Evolutionary conservation across 2,888 invertebrate genomes (phyloP).

Genomic region (Troides oblongomaculatus): DNA sequence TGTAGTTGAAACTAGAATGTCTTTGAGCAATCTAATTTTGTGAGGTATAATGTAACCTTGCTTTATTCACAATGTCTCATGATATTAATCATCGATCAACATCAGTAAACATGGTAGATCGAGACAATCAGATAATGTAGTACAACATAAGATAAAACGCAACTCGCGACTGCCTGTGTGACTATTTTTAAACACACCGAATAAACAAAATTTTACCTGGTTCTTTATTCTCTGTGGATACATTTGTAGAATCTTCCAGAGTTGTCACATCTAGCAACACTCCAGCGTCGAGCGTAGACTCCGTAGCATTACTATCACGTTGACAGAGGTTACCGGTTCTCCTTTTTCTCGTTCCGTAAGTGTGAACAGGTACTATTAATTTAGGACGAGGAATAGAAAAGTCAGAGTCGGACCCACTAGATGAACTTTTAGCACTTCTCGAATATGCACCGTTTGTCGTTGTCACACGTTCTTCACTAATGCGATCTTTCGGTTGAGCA

Average conservation of each 20-base stretch:
- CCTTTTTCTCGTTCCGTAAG: constrained; percentile 88
- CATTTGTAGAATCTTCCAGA: constrained; percentile 53
- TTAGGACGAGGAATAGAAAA: constrained; percentile 92
- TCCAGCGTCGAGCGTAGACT: constrained; percentile 67
- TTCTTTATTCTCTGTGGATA: constrained; percentile 54
- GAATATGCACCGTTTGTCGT: constrained; percentile 57
- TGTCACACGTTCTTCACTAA: constrained; percentile 58
- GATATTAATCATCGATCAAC: constrained; percentile 51
- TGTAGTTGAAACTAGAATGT: too few relatives aligned
- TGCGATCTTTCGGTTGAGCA: constrained; percentile 54
- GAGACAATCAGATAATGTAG: constrained; percentile 38
- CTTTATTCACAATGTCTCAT: constrained; percentile 27
- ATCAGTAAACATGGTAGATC: constrained; percentile 46
- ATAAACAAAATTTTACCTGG: constrained; percentile 53
- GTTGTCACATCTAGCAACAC: constrained; percentile 67
- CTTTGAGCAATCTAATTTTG: too few relatives aligned
- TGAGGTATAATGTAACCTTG: not conserved
- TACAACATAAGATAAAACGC: constrained; percentile 21
- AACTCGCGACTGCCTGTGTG: not conserved
- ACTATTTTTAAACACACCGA: constrained; percentile 16
- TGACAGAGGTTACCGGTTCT: constrained; percentile 87
- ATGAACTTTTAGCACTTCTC: constrained; percentile 74
- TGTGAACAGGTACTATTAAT: constrained; percentile 92
- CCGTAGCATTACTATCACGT: constrained; percentile 70
- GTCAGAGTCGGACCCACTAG: constrained; percentile 82